Conservation (phyloP, 1,140 invertebrate species). For the Rhizoglyphus robini region DNA sequence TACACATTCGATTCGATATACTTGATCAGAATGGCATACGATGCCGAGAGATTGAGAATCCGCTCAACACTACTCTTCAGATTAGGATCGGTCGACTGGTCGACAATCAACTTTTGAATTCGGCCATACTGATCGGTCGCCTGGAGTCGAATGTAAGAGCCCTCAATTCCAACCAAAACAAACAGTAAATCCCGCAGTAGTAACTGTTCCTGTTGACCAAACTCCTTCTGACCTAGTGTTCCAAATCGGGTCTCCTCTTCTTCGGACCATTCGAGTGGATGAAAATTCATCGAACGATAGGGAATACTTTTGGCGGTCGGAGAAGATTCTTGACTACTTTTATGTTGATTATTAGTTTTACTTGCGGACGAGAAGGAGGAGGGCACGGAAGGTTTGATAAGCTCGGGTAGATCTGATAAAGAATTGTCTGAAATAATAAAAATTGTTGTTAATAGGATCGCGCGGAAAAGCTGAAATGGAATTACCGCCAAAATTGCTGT, state of each 20-base stretch:
- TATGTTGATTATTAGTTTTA: neutral
- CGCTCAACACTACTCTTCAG: constrained; percentile 46
- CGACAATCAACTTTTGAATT: constrained; percentile 31
- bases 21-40: constrained; percentile 68
- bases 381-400: too few species aligned
- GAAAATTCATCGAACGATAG: constrained; percentile 19
- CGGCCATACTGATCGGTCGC: constrained; percentile 31
- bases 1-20: constrained; percentile 68
- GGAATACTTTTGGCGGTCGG: too few species aligned
- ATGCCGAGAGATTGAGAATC: constrained; percentile 66
- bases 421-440: too few species aligned
- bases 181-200: constrained; percentile 66
- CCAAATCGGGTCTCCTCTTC: constrained; percentile 23
- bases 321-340: neutral
- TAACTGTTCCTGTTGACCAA: constrained; percentile 56
- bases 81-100: constrained; percentile 33
- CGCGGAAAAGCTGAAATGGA: neutral
- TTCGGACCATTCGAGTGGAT: constrained; percentile 22
- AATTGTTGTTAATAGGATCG: neutral
- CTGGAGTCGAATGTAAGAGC: constrained; percentile 35
- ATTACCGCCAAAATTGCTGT: too few species aligned
- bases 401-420: neutral
- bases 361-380: too few species aligned
- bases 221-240: constrained; percentile 33
- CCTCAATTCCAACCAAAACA: constrained; percentile 38